These are phyloP conservation scores for Drosophila jambulina DNA, from an alignment of 1,140 invertebrate genomes.

Conservation along the genomic window DNA sequence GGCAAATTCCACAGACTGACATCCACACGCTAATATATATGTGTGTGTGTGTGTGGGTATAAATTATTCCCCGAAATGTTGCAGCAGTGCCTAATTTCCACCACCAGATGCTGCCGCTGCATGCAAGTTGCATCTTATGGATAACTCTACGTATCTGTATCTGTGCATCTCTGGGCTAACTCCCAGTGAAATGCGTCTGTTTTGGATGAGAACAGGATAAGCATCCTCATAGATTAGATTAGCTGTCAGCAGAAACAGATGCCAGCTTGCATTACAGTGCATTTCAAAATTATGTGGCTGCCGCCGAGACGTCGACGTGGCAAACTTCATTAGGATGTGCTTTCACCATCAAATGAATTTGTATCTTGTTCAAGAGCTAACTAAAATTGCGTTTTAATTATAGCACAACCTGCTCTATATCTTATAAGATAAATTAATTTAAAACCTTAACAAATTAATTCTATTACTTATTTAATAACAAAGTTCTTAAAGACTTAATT, in stretches of 20 bases:
- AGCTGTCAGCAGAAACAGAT: slow-evolving; percentile 45
- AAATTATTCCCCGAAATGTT: slow-evolving; percentile 33
- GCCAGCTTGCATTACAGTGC: slow-evolving; percentile 20
- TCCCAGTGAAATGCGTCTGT: slow-evolving; percentile 11
- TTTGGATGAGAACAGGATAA: slow-evolving; percentile 29
- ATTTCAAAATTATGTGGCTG: slow-evolving; percentile 25
- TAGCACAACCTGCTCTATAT: background rate
- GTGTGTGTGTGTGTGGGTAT: slow-evolving; percentile 4
- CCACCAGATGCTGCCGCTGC: slow-evolving; percentile 18
- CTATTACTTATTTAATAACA: background rate
- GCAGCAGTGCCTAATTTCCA: slow-evolving; percentile 36
- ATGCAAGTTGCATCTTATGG: slow-evolving; percentile 13
- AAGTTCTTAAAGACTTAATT: background rate
- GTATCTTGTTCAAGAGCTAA: slow-evolving; percentile 6
- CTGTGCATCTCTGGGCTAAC: slow-evolving; percentile 7
- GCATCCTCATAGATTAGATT: slow-evolving; percentile 47
- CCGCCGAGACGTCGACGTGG: background rate
- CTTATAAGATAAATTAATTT: background rate
- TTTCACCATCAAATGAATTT: background rate
- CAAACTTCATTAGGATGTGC: slow-evolving; percentile 26
- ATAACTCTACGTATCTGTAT: background rate
- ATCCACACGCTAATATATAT: slow-evolving; percentile 18
- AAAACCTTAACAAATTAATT: background rate
- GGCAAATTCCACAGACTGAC: slow-evolving; percentile 29
- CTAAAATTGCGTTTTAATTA: slow-evolving; percentile 18